phyloP scores from a whole-genome alignment of 2,888 invertebrate genomes.

The Ecdyonurus torrentis region DNA sequence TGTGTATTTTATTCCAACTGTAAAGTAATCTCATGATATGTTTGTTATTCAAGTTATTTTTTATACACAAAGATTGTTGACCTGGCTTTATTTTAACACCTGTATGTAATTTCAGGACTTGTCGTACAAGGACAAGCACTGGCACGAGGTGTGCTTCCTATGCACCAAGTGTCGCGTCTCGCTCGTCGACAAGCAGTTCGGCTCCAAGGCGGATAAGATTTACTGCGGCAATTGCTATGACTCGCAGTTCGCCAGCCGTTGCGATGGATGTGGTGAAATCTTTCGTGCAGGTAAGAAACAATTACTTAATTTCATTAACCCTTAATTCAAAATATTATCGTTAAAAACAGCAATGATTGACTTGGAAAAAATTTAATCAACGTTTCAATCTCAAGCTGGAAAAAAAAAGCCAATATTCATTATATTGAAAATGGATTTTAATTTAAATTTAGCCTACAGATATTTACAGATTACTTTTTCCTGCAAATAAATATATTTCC shows the following conservation, averaged over 20 bases:
- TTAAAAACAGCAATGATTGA: too few species aligned
- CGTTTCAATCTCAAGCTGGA: too few species aligned
- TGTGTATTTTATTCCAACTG: neutral
- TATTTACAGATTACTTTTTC: too few species aligned
- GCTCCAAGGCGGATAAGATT: slow-evolving; percentile 97
- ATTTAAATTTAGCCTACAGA: too few species aligned
- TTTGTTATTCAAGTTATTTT: neutral
- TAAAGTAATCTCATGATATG: neutral
- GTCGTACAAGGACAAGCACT: slow-evolving; percentile 99
- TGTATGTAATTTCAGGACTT: slow-evolving; percentile 83
- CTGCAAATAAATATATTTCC: too few species aligned
- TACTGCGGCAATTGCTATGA: slow-evolving; percentile 99
- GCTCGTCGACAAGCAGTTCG: slow-evolving; percentile 98
- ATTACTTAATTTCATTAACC: too few species aligned
- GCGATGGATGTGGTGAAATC: slow-evolving; percentile 97
- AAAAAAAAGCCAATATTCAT: too few species aligned
- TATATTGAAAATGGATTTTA: too few species aligned
- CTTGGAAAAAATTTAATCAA: too few species aligned
- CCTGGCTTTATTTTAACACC: too few species aligned
- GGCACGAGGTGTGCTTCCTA: slow-evolving; percentile 99
- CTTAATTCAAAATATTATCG: too few species aligned
- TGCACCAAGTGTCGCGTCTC: slow-evolving; percentile 97
- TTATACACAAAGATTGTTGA: too few species aligned
- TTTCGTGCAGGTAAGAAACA: slow-evolving; percentile 98
- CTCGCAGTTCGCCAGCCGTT: slow-evolving; percentile 95